Base-by-base conservation (phyloP, 2,797 vertebrate species). In the Saxicola maurus region DNA sequence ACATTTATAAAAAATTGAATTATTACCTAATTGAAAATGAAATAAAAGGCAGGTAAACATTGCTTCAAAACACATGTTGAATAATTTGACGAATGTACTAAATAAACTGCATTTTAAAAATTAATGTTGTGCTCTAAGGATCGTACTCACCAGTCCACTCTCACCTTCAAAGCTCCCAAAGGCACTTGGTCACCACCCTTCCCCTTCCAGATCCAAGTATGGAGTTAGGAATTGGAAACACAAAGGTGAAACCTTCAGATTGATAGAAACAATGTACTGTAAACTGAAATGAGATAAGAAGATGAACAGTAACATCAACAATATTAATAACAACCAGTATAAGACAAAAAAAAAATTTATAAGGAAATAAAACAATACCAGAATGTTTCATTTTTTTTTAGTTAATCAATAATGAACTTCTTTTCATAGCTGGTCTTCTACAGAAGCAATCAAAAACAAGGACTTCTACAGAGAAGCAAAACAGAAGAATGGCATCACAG, bases 71-170 rank as follows among this genome's bases (percentile, higher is more conserved):
- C 3, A 35, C 4, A 18, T 8, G 2, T n/a, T 86, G 33, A 90
- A 69, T 52, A 59, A 51, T 59, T 82, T 40, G 5, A 10, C 59
- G 79, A 77, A 67, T 35, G 8, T 45, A 27, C 17, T 65, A 48
- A 59, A 69, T 49, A 82, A 82, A 62, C 28, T 82, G 3, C 1
- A n/a, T 82, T 86, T 90, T 46, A 13, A 45, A 46, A 91, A 38
- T 35, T n/a, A 40, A 8, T n/a, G 0, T 45, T 20, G 2, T 53
- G 13, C 10, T 3, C 0, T 27, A 24, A 30, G 12, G 13, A 25
- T 21, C 9, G 5, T 40, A 38, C 10, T 52, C 4, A 13, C 12
- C 25, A 40, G 0, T 40, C 33, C 60, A 53, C 17, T 9, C 1
- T 6, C 21, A 18, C 30, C 10, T 13, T 25, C 1, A 7, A 53